phyloP scores from a whole-genome alignment of 2,113 vertebrate species.

The Oryctolagus cuniculus region DNA sequence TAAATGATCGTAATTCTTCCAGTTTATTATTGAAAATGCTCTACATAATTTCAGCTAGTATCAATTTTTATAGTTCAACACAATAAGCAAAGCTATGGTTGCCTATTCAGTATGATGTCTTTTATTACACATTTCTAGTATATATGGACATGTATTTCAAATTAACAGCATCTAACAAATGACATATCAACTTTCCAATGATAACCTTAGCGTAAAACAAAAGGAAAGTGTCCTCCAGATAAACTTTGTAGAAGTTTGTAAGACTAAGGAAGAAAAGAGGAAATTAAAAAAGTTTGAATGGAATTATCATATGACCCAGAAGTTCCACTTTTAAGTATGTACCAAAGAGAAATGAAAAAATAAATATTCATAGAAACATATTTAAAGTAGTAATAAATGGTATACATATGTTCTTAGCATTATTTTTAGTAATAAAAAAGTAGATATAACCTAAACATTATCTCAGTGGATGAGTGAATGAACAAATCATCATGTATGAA shows the following conservation, averaged over 20 bases:
- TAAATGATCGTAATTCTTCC: too few relatives aligned
- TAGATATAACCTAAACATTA: not conserved
- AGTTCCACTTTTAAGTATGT: not conserved
- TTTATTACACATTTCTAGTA: too few relatives aligned
- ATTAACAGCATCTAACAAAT: not conserved
- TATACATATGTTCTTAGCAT: not conserved
- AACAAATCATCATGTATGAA: not conserved
- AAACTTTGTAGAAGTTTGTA: not conserved
- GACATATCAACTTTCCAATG: not conserved
- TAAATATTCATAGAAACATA: not conserved
- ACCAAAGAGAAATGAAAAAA: not conserved
- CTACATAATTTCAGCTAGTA: too few relatives aligned
- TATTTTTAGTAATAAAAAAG: not conserved
- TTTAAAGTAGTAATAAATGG: not conserved
- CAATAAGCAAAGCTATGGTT: too few relatives aligned
- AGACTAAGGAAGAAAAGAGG: not conserved
- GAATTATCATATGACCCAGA: not conserved
- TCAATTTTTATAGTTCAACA: too few relatives aligned
- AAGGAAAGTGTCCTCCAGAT: not conserved
- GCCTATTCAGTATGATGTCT: too few relatives aligned
- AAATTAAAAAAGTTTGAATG: not conserved
- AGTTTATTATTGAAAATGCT: not conserved
- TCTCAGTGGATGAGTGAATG: not conserved
- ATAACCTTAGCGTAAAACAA: conserved; percentile 13
- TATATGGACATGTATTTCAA: not conserved